These are phyloP conservation scores for Diorhabda sublineata DNA, from an alignment of 1,140 invertebrate species.

Conservation along the genomic window DNA sequence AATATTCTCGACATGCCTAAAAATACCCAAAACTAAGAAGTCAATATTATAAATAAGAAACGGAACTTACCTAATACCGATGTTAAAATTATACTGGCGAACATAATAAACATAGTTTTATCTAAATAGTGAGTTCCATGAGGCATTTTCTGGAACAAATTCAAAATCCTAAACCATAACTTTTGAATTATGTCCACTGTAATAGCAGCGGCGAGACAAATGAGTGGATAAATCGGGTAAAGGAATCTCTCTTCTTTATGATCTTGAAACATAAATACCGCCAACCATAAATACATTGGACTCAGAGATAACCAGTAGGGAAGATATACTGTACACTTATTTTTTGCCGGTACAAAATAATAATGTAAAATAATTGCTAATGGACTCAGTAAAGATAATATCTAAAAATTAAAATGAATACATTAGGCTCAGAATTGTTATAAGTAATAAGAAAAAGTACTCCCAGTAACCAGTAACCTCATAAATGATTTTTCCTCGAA, in stretches of 20 bases:
- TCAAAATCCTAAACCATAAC: constrained; percentile 65
- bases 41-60: constrained; percentile 6
- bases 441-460: too few relatives aligned
- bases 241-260: constrained; percentile 91
- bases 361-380: constrained; percentile 49
- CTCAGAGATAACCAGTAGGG: constrained; percentile 70
- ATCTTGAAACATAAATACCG: constrained; percentile 84
- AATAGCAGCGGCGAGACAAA: constrained; percentile 82
- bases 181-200: constrained; percentile 76
- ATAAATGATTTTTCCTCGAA: too few relatives aligned
- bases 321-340: constrained; percentile 60
- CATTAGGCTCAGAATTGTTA: too few relatives aligned
- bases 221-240: constrained; percentile 94
- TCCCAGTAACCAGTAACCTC: too few relatives aligned
- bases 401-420: constrained; percentile 44
- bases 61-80: constrained; percentile 50
- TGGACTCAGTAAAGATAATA: constrained; percentile 55
- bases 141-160: constrained; percentile 47
- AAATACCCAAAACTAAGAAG: constrained; percentile 18
- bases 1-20: constrained; percentile 58
- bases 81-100: constrained; percentile 59
- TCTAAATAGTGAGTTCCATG: constrained; percentile 68
- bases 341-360: constrained; percentile 55
- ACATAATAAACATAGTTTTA: constrained; percentile 66
- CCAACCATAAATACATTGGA: constrained; percentile 85